phyloP scores from a whole-genome alignment of 2,888 invertebrate genomes.

The Chrysolina haemoptera region DNA sequence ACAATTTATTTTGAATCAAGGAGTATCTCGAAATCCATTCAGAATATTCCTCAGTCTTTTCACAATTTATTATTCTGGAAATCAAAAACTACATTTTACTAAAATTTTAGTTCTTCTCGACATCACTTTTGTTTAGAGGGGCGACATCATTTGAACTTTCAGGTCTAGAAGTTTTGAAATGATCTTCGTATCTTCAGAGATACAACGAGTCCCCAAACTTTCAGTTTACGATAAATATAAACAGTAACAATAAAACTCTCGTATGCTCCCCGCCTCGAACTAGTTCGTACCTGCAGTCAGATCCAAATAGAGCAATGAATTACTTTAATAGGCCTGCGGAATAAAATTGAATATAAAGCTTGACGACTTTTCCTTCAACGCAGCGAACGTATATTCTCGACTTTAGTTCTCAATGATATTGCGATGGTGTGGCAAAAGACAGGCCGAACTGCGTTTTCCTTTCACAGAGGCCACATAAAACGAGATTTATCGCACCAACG shows the following conservation, averaged over 20 bases:
- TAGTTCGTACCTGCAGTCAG: not conserved
- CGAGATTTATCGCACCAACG: slow-evolving; percentile 63
- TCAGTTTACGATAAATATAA: not conserved
- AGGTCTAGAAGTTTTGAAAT: no score
- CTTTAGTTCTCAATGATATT: slow-evolving; percentile 41
- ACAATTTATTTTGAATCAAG: no score
- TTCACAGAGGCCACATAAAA: slow-evolving; percentile 59
- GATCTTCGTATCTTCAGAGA: no score
- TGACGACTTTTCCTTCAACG: slow-evolving; percentile 38
- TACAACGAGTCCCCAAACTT: no score
- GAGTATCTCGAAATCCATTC: no score
- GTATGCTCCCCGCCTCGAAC: not conserved
- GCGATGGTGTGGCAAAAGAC: slow-evolving; percentile 45
- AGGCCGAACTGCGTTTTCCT: slow-evolving; percentile 45
- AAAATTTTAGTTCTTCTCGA: no score
- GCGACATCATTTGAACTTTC: no score
- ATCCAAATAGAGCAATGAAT: slow-evolving; percentile 7
- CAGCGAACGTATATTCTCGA: slow-evolving; percentile 34
- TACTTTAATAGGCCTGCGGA: slow-evolving; percentile 23
- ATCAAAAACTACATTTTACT: no score
- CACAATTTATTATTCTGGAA: no score
- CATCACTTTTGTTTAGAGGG: no score
- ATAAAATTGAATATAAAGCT: slow-evolving; percentile 38
- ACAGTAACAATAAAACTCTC: slow-evolving; percentile 9
- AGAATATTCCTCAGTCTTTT: no score